phyloP scores from a whole-genome alignment of 2,797 vertebrate species.

The Synaphobranchus kaupii region DNA sequence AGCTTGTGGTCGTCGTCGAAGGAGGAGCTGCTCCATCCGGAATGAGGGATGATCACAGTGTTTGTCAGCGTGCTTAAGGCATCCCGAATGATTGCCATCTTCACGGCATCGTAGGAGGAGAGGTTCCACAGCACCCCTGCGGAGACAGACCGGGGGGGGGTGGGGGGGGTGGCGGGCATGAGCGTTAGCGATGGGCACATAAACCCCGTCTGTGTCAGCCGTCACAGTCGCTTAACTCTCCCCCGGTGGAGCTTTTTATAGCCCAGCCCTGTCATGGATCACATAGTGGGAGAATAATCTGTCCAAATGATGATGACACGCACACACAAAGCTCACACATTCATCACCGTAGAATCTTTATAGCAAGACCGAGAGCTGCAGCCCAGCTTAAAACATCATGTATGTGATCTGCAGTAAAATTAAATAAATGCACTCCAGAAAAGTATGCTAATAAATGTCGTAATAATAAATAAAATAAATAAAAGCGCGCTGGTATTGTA shows the following conservation, averaged over 20 bases:
- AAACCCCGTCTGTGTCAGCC: neutral
- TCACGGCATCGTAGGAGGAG: slow-evolving; percentile 93
- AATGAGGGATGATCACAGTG: slow-evolving; percentile 98
- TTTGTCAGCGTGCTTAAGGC: slow-evolving; percentile 90
- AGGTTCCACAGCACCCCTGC: slow-evolving; percentile 97
- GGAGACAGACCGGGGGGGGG: neutral
- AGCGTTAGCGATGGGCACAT: neutral
- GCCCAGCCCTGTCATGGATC: neutral
- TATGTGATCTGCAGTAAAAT: neutral
- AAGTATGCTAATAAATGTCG: neutral
- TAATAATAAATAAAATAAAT: too few relatives aligned
- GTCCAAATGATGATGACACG: neutral
- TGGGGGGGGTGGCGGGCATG: neutral
- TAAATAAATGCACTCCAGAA: neutral
- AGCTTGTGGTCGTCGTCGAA: slow-evolving; percentile 97
- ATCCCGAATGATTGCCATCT: slow-evolving; percentile 97
- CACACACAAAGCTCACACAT: neutral
- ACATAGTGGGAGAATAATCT: neutral
- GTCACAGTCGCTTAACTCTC: neutral
- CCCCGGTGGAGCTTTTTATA: neutral
- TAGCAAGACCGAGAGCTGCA: neutral
- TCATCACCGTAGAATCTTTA: neutral
- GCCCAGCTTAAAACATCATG: neutral
- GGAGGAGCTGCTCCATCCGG: slow-evolving; percentile 92
- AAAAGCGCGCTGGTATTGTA: neutral